These are phyloP conservation scores for Linnaemya vulpina DNA, from an alignment of 2,888 invertebrate genomes.

Conservation along the genomic window DNA sequence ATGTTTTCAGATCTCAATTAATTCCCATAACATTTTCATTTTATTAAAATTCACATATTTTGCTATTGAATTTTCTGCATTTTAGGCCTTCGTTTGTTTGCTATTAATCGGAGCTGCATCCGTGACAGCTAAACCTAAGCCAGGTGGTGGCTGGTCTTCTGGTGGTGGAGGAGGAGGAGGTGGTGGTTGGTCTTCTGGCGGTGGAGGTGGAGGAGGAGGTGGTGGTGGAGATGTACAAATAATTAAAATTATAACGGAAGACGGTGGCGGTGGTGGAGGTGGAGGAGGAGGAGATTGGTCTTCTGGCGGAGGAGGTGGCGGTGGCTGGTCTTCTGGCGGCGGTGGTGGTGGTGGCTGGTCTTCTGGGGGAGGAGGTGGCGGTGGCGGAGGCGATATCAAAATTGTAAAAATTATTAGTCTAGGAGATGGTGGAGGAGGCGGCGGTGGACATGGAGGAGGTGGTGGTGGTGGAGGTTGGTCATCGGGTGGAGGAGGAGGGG, in stretches of 20 bases:
- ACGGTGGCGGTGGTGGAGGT: slow-evolving; percentile 73
- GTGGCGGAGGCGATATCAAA: slow-evolving; percentile 71
- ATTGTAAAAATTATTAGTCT: slow-evolving; percentile 74
- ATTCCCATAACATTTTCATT: too few relatives aligned
- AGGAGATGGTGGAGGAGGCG: slow-evolving; percentile 73
- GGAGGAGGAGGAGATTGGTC: slow-evolving; percentile 72
- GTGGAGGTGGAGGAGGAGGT: slow-evolving; percentile 71
- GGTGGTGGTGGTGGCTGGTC: slow-evolving; percentile 73
- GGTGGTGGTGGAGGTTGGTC: slow-evolving; percentile 74
- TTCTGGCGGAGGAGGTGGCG: slow-evolving; percentile 70
- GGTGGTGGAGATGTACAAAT: slow-evolving; percentile 74
- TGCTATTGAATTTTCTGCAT: background rate
- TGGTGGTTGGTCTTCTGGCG: slow-evolving; percentile 74
- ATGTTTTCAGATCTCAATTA: too few relatives aligned
- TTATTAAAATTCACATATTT: too few relatives aligned
- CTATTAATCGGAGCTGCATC: slow-evolving; percentile 80
- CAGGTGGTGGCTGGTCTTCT: slow-evolving; percentile 76
- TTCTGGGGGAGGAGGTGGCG: slow-evolving; percentile 67
- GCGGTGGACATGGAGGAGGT: slow-evolving; percentile 73
- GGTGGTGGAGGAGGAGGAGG: slow-evolving; percentile 72
- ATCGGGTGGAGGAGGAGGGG: slow-evolving; percentile 65
- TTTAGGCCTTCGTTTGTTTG: slow-evolving; percentile 80
- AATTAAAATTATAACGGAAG: slow-evolving; percentile 73
- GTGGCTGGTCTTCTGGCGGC: slow-evolving; percentile 70
- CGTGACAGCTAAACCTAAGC: slow-evolving; percentile 80